These are phyloP conservation scores for Oreortyx pictus DNA, from an alignment of 2,797 vertebrate genomes.

Conservation along the genomic window DNA sequence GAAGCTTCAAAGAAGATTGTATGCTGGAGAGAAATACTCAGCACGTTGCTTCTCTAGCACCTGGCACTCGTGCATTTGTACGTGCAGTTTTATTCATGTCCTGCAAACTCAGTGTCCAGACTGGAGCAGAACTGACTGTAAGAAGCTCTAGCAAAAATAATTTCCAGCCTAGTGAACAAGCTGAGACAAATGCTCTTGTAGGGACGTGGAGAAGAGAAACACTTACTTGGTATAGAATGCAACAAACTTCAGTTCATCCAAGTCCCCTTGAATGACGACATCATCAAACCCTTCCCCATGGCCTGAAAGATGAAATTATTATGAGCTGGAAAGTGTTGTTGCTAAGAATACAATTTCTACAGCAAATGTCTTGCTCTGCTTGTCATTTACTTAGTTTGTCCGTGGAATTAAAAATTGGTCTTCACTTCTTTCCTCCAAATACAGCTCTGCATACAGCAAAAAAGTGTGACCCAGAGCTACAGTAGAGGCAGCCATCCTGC, in stretches of 20 bases:
- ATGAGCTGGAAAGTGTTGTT: not conserved
- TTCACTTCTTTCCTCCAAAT: not conserved
- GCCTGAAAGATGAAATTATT: constrained; percentile 78
- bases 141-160: not conserved
- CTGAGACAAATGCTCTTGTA: not conserved
- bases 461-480: not conserved
- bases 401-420: not conserved
- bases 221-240: constrained; percentile 98
- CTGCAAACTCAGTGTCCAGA: not conserved
- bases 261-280: constrained; percentile 96
- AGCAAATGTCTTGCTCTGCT: not conserved
- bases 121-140: not conserved
- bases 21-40: not conserved
- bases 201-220: not conserved
- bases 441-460: not conserved
- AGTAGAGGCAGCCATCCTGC: not conserved
- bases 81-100: not conserved
- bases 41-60: not conserved
- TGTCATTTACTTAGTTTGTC: too few species aligned
- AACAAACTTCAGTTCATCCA: constrained; percentile 97
- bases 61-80: not conserved
- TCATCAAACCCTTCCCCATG: constrained; percentile 98
- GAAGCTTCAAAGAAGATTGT: not conserved
- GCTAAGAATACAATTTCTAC: not conserved
- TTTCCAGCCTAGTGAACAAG: not conserved